Conservation (phyloP, 2,113 vertebrate genomes). For the Seriola aureovittata region DNA sequence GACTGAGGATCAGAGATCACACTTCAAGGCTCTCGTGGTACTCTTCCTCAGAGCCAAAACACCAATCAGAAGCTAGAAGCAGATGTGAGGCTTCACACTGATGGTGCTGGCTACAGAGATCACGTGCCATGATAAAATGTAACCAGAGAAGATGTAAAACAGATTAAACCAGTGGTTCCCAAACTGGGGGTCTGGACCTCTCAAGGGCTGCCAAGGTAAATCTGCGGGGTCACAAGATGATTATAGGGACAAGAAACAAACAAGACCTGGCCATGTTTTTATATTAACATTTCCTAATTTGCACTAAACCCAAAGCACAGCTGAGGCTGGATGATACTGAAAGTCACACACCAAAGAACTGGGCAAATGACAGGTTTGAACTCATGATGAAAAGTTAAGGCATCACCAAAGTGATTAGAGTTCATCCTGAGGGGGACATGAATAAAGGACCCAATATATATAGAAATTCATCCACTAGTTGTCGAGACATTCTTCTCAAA, state of each 20-base stretch:
- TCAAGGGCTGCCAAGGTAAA: background rate
- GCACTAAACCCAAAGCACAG: background rate
- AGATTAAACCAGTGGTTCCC: conserved; percentile 16
- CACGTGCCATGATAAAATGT: conserved; percentile 37
- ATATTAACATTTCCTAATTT: background rate
- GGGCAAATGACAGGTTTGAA: background rate
- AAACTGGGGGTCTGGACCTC: conserved; percentile 7
- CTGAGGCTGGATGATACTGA: too few relatives aligned
- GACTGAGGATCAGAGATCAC: conserved; percentile 37
- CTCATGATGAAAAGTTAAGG: background rate
- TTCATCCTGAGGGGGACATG: background rate
- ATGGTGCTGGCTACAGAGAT: conserved; percentile 31
- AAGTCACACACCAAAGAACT: background rate
- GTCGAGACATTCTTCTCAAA: background rate
- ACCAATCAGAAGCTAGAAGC: conserved; percentile 49
- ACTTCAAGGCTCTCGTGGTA: conserved; percentile 53
- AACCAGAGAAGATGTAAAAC: conserved; percentile 33
- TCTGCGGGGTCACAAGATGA: background rate
- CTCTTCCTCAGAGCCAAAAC: conserved; percentile 47
- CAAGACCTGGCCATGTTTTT: background rate
- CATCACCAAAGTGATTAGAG: background rate
- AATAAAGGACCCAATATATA: background rate
- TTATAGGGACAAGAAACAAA: background rate
- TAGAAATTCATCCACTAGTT: background rate
- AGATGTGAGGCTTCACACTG: conserved; percentile 43